These are phyloP conservation scores for Lanius ludovicianus DNA, from an alignment of 2,113 vertebrate species.

Conservation along the genomic window DNA sequence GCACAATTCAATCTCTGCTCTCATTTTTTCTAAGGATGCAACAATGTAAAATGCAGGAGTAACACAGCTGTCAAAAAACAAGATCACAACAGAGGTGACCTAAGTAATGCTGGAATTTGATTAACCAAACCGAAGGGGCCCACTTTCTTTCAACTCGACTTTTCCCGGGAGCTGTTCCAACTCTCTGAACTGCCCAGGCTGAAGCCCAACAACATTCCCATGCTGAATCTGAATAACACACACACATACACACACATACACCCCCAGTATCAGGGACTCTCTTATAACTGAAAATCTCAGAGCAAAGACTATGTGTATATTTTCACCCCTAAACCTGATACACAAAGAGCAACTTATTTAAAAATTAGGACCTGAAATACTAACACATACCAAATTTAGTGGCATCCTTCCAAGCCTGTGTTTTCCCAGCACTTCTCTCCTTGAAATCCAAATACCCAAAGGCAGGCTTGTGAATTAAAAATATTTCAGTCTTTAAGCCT, in stretches of 20 bases:
- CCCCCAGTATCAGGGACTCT: neutral
- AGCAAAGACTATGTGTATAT: neutral
- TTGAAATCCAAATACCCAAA: constrained; percentile 48
- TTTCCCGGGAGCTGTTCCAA: neutral
- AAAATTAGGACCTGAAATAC: neutral
- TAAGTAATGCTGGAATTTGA: neutral
- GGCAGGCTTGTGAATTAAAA: constrained; percentile 57
- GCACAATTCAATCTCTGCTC: neutral
- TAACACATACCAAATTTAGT: neutral
- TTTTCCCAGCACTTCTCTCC: constrained; percentile 54
- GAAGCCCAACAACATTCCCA: neutral
- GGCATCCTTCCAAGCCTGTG: neutral
- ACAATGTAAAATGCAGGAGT: neutral
- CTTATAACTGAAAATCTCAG: neutral
- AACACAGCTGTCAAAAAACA: neutral
- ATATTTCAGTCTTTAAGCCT: constrained; percentile 29
- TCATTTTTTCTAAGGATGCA: neutral
- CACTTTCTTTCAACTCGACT: neutral
- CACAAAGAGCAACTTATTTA: neutral
- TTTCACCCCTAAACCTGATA: neutral
- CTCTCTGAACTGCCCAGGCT: neutral
- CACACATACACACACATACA: too few relatives aligned
- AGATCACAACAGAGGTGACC: neutral
- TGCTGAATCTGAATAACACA: neutral
- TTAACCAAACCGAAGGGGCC: neutral